A percentile compares a stretch with the other conserved stretches of the same genome.
These are phyloP conservation scores for Rhodophaea formosa DNA, from an alignment of 2,888 invertebrate genomes.

Conservation along the genomic window DNA sequence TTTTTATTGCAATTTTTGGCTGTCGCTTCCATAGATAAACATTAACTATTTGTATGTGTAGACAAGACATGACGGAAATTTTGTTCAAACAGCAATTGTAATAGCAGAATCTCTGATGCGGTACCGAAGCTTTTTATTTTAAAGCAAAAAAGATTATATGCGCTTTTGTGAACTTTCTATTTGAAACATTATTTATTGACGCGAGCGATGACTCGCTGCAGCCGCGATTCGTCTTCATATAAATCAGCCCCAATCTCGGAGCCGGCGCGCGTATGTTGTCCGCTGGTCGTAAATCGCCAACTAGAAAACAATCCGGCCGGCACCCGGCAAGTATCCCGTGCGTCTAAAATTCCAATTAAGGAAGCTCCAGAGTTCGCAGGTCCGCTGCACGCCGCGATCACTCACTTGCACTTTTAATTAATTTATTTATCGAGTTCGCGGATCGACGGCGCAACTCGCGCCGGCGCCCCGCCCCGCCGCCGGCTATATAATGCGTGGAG, in stretches of 20 bases:
- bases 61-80: too few species aligned
- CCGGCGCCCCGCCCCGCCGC: conserved; percentile 69
- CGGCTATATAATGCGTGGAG: conserved; percentile 64
- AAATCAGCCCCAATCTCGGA: conserved; percentile 47
- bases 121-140: too few species aligned
- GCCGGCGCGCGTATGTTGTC: conserved; percentile 34
- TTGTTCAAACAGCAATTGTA: too few species aligned
- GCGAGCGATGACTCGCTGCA: not conserved
- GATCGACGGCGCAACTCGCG: conserved; percentile 79
- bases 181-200: not conserved
- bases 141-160: not conserved
- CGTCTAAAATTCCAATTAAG: conserved; percentile 73
- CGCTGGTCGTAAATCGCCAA: conserved; percentile 44
- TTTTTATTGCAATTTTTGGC: too few species aligned
- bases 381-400: conserved; percentile 72
- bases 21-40: too few species aligned
- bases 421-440: conserved; percentile 81
- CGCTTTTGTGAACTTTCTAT: not conserved
- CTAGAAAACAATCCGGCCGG: conserved; percentile 51
- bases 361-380: conserved; percentile 67
- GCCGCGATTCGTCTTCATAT: conserved; percentile 30
- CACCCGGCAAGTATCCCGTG: conserved; percentile 48
- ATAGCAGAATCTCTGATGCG: too few species aligned
- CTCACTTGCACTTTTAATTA: conserved; percentile 82
- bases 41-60: too few species aligned